Conservation (phyloP, 1,140 invertebrate genomes). For the Musca vetustissima region DNA sequence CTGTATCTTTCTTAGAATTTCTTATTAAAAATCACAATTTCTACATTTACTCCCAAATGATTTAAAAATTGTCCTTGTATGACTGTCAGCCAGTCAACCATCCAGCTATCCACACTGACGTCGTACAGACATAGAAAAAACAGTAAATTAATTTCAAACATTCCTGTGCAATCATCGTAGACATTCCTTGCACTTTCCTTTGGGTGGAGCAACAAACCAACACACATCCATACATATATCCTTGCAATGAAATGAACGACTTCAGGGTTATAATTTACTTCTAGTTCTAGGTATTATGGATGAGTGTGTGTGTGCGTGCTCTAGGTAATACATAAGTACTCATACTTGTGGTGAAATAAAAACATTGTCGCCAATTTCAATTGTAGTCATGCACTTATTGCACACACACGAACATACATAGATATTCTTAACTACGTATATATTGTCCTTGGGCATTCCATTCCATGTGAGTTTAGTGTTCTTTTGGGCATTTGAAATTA, state of each 20-base stretch:
- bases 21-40: too few relatives aligned
- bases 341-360: neutral
- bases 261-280: too few relatives aligned
- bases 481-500: too few relatives aligned
- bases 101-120: too few relatives aligned
- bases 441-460: slow-evolving; percentile 5
- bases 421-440: neutral
- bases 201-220: too few relatives aligned
- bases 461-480: too few relatives aligned
- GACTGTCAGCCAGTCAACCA: too few relatives aligned
- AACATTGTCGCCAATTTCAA: slow-evolving; percentile 16
- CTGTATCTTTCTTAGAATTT: too few relatives aligned
- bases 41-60: slow-evolving; percentile 24
- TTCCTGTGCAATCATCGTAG: neutral
- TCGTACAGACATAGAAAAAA: neutral
- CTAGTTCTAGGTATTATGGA: too few relatives aligned
- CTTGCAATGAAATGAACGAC: too few relatives aligned
- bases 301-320: too few relatives aligned
- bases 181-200: neutral
- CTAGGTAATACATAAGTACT: neutral
- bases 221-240: too few relatives aligned
- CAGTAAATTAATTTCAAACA: slow-evolving; percentile 30
- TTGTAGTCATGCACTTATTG: neutral
- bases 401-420: neutral
- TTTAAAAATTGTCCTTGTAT: slow-evolving; percentile 20